These are phyloP conservation scores for Myotis vivesi DNA, from an alignment of 2,797 vertebrate genomes.

Conservation along the genomic window DNA sequence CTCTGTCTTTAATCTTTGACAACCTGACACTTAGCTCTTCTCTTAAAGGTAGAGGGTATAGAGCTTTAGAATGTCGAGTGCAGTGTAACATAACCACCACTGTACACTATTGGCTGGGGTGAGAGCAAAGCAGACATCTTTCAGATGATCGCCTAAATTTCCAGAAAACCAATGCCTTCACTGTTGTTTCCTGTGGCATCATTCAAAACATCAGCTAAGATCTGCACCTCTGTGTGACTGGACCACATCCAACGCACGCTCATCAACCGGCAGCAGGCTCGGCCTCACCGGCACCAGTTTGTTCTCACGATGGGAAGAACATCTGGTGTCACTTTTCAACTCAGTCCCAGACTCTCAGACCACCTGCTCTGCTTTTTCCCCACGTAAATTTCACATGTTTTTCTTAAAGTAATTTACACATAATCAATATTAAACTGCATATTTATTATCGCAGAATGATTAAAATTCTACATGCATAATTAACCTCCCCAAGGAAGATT, in stretches of 20 bases:
- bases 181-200: background rate
- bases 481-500: conserved; percentile 1
- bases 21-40: background rate
- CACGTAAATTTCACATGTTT: background rate
- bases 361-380: background rate
- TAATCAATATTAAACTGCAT: conserved; percentile 14
- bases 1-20: background rate
- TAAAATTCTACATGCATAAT: conserved; percentile 13
- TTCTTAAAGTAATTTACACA: conserved; percentile 20
- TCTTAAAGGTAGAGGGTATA: background rate
- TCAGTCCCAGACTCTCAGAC: background rate
- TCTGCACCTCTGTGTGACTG: too few relatives aligned
- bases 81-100: accelerated
- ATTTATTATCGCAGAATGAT: background rate
- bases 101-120: background rate
- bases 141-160: background rate
- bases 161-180: background rate
- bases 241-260: accelerated
- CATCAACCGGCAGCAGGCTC: background rate
- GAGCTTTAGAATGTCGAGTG: background rate
- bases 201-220: background rate
- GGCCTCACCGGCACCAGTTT: background rate
- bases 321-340: background rate
- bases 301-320: background rate
- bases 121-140: background rate